phyloP scores from a whole-genome alignment of 2,113 vertebrate genomes.

The Charadrius vociferus region DNA sequence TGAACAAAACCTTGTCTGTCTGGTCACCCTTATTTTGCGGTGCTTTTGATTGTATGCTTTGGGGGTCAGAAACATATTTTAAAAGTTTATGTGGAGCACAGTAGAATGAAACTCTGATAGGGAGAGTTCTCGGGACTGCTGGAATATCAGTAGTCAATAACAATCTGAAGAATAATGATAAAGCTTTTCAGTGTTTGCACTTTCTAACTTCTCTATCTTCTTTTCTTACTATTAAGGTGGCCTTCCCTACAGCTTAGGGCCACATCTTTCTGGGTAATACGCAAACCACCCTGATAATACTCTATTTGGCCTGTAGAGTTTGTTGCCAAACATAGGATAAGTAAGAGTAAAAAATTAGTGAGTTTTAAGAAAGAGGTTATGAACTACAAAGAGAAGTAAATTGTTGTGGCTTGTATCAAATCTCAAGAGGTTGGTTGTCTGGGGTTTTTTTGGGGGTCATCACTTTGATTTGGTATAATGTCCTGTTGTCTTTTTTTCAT shows the following conservation, averaged over 20 bases:
- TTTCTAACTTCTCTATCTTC: neutral
- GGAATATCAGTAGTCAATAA: neutral
- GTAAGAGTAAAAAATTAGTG: neutral
- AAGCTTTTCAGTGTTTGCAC: neutral
- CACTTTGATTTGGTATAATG: neutral
- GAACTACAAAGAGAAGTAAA: neutral
- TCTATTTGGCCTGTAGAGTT: neutral
- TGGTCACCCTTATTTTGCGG: neutral
- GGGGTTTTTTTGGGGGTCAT: neutral
- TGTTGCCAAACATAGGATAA: neutral
- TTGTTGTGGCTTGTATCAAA: neutral
- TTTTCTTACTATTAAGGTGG: neutral
- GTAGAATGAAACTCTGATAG: neutral
- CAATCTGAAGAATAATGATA: neutral
- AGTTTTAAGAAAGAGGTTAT: neutral
- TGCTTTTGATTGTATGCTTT: neutral
- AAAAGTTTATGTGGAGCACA: neutral
- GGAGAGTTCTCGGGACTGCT: neutral
- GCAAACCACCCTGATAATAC: neutral
- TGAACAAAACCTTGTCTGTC: neutral
- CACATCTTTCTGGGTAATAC: neutral
- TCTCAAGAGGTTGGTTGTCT: neutral
- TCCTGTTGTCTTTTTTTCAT: neutral
- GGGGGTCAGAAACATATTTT: neutral
- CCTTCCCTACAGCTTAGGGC: neutral